Percentiles rank a stretch among this genome's conserved stretches.
These are phyloP conservation scores for Metopolophium dirhodum DNA, from an alignment of 1,140 invertebrate species.

Conservation along the genomic window DNA sequence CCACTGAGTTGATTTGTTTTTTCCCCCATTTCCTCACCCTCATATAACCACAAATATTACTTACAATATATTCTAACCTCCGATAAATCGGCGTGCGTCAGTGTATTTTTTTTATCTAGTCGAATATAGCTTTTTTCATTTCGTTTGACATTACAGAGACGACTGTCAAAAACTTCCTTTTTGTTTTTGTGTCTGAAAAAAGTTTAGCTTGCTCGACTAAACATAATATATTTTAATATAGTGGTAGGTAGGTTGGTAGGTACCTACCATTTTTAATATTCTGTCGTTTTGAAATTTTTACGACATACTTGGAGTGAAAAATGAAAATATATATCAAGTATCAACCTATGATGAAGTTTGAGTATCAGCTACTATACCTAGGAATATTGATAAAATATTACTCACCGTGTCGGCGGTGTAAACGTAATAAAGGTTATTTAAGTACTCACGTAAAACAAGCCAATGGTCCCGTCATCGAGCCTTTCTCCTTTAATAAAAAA, in stretches of 20 bases:
- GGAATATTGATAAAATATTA: background rate
- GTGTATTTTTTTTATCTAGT: background rate
- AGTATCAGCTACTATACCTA: background rate
- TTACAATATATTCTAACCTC: background rate
- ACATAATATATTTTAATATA: background rate
- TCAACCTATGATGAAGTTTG: background rate
- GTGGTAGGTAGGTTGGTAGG: background rate
- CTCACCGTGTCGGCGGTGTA: background rate
- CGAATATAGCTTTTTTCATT: background rate
- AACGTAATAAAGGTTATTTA: background rate
- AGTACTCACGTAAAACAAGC: no score
- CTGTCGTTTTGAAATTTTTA: background rate
- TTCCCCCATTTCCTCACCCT: background rate
- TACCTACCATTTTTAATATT: background rate
- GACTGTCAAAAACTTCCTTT: background rate
- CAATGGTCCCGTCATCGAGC: no score
- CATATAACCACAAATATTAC: background rate
- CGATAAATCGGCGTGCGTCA: background rate
- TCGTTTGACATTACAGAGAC: background rate
- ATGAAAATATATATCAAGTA: background rate
- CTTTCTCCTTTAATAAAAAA: no score
- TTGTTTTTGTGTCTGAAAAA: background rate
- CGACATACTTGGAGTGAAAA: background rate
- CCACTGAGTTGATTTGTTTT: background rate
- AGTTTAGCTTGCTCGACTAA: background rate